These are phyloP conservation scores for Alces alces DNA, from an alignment of 2,113 vertebrate species.

Conservation along the genomic window DNA sequence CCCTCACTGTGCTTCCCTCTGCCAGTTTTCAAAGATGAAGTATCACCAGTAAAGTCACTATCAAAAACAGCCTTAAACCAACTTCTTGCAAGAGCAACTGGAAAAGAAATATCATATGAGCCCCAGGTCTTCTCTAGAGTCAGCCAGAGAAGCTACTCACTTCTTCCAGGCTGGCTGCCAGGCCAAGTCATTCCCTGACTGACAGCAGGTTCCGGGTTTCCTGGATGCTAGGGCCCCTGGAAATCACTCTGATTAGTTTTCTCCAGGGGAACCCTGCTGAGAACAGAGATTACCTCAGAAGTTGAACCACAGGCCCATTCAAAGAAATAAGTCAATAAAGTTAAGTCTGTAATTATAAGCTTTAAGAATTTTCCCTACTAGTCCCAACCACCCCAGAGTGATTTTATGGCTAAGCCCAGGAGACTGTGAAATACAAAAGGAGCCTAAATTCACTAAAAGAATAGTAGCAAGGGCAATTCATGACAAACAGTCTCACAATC, in stretches of 20 bases:
- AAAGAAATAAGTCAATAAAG: neutral
- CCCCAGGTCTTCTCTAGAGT: neutral
- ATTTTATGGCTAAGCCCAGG: neutral
- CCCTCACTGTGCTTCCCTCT: neutral
- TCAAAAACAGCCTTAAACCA: neutral
- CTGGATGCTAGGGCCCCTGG: neutral
- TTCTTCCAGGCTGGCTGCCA: neutral
- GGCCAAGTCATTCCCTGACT: neutral
- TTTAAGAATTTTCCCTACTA: neutral
- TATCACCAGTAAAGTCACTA: neutral
- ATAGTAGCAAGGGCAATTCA: neutral
- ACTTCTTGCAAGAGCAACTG: neutral
- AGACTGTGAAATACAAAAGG: neutral
- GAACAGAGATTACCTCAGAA: neutral
- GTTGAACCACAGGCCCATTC: neutral
- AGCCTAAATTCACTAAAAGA: neutral
- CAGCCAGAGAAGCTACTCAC: no score
- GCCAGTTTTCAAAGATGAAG: neutral
- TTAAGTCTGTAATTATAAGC: neutral
- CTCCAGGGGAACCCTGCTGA: neutral
- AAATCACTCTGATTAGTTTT: neutral
- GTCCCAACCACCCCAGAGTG: neutral
- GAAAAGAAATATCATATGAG: neutral
- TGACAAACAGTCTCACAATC: neutral
- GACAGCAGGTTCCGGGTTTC: neutral